Percentiles rank a stretch among this genome's conserved stretches.
phyloP scores from a whole-genome alignment of 2,797 vertebrate genomes.

The Coracias cyanogaster region DNA sequence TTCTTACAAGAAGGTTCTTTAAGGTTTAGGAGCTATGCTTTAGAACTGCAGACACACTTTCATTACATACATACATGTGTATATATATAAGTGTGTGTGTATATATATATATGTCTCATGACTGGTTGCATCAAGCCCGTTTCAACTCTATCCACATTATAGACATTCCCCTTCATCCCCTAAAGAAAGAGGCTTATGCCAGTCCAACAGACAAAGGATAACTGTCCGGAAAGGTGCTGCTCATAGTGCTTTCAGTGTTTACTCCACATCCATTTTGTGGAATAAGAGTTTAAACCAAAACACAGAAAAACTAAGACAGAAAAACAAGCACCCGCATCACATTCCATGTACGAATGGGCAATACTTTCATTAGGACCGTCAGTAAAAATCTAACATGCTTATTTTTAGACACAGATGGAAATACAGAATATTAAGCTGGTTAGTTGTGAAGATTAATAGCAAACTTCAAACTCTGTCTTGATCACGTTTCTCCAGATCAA shows the following conservation, averaged over 20 bases:
- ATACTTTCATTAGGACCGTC: background rate
- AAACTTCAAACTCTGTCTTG: background rate
- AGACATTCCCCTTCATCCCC: background rate
- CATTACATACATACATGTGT: background rate
- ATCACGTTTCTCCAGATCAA: background rate
- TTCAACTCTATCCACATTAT: background rate
- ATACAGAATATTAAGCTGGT: background rate
- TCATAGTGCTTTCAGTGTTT: background rate
- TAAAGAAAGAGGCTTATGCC: background rate
- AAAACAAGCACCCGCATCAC: background rate
- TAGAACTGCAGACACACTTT: background rate
- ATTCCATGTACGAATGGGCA: background rate
- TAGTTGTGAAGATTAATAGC: background rate
- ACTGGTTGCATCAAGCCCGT: background rate
- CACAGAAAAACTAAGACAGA: background rate
- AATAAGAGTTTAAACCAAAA: background rate
- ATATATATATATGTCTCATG: no score
- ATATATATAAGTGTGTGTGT: no score
- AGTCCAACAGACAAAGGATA: background rate
- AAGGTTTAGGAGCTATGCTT: background rate
- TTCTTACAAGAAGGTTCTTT: background rate
- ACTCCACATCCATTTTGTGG: constrained; percentile 11
- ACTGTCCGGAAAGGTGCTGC: background rate
- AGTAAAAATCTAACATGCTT: background rate
- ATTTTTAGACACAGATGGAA: background rate